Evolutionary conservation across 1,140 invertebrate genomes (phyloP), one percentile per base, ranked within the genome.

Genomic region (Caenorhabditis brenneri): DNA sequence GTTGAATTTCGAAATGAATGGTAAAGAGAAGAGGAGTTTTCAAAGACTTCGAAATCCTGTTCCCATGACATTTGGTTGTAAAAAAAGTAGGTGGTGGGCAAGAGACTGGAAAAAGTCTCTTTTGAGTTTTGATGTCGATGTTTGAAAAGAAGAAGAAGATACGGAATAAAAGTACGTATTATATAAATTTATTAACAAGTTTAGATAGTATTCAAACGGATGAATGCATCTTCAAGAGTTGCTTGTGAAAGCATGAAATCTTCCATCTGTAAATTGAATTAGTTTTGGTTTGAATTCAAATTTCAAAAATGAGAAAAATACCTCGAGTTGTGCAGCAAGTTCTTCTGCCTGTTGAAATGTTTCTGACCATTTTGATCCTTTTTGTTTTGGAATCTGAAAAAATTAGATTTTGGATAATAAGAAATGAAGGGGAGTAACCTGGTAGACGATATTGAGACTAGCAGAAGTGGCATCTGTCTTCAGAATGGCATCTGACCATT

Each of bases 181-280:
- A n/a, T n/a, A n/a, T n/a, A n/a, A n/a, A n/a, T n/a, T n/a, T n/a
- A n/a, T n/a, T n/a, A n/a, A n/a, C n/a, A n/a, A n/a, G n/a, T n/a
- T n/a, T n/a, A n/a, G n/a, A n/a, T 65, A 4, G 65, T 74, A 42
- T 22, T 74, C 22, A 82, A 22, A 5, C 58, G 81, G 33, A 82
- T 58, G 60, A 82, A 82, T 16, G 81, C 49, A n/a, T 82, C 81
- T 33, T 82, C 81, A 9, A 82, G 60, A 2, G 81, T 49, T 27
- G 81, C 33, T 39, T 82, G 81, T 6, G 60, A 33, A 9, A 82
- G 58, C 36, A 58, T 65, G 81, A 27, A 82, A n/a, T 82, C 81
- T 22, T 31, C 31, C n/a, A n/a, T n/a, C n/a, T n/a, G n/a, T n/a
- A n/a, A n/a, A n/a, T n/a, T n/a, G n/a, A n/a, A n/a, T n/a, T n/a